Evolutionary conservation across 2,888 invertebrate species (phyloP), one percentile per base, ranked within the genome.

Genomic region (Gisinianus flammeolus): DNA sequence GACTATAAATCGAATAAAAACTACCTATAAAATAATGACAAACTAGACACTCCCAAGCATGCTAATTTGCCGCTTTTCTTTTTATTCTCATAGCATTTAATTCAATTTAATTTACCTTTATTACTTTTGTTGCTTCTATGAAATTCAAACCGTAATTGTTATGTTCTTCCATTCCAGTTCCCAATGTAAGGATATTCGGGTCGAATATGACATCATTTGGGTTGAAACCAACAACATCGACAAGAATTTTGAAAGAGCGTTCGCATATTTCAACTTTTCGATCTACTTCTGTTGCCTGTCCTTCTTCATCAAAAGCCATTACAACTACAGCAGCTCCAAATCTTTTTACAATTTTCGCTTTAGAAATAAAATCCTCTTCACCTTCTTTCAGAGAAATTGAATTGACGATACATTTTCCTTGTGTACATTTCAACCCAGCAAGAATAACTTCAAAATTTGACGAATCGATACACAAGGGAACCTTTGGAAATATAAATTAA

Each of bases 81-180:
- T n/a, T n/a, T n/a, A n/a, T n/a, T n/a, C n/a, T n/a, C n/a, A n/a
- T n/a, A n/a, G n/a, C n/a, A n/a, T n/a, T n/a, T n/a, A n/a, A n/a
- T n/a, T n/a, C n/a, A n/a, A n/a, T n/a, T n/a, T n/a, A n/a, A n/a
- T n/a, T 69, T 81, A 89, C 89, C 87, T 90, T 90, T 77, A 90
- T 90, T 58, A 85, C 82, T 80, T 86, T 85, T 2, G 87, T 87
- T 10, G 90, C 89, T 80, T 89, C 87, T 77, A 90, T 89, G 85
- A 89, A 90, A 80, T 87, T 85, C 24, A 89, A 86, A 19, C 88
- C 90, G 85, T 90, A 90, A 8, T 85, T 85, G 80, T 89, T 88
- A 85, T 90, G 90, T 82, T 90, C 90, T 70, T 89, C 89, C 86
- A 90, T 90, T 30, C 90, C 90, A 4, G 90, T 90, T n/a, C 89